Evolutionary conservation across 2,888 invertebrate genomes (phyloP).

Genomic region (Cerceris ruficornis): DNA sequence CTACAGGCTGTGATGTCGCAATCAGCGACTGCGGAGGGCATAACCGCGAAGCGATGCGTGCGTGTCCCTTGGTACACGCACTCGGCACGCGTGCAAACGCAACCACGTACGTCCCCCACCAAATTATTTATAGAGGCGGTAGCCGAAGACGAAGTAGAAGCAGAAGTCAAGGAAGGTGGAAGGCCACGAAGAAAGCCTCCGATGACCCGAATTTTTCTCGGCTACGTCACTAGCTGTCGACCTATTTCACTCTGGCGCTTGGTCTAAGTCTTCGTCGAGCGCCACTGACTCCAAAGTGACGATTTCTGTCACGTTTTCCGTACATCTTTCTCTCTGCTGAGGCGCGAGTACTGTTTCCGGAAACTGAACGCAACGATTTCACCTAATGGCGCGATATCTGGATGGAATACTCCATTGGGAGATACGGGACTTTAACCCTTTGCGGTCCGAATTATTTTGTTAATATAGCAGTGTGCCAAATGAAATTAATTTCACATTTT

Average conservation of each 20-base stretch:
- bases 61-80: conserved; percentile 33
- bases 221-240: conserved; percentile 41
- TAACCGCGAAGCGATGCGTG: conserved; percentile 34
- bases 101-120: conserved; percentile 13
- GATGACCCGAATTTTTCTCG: conserved; percentile 54
- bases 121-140: conserved; percentile 49
- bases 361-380: too few relatives aligned
- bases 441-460: too few relatives aligned
- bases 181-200: conserved; percentile 72
- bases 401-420: too few relatives aligned
- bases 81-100: conserved; percentile 47
- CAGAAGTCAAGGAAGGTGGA: conserved; percentile 64
- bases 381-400: too few relatives aligned
- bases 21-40: conserved; percentile 9
- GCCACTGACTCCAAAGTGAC: conserved; percentile 2
- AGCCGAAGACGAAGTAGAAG: conserved; percentile 44
- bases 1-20: conserved; percentile 42
- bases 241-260: conserved; percentile 43
- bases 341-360: background rate
- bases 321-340: background rate
- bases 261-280: conserved; percentile 6
- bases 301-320: conserved; percentile 12
- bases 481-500: too few relatives aligned
- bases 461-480: too few relatives aligned
- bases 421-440: too few relatives aligned